These are phyloP conservation scores for Sebastes nivosus DNA, from an alignment of 2,797 vertebrate species.

Conservation along the genomic window DNA sequence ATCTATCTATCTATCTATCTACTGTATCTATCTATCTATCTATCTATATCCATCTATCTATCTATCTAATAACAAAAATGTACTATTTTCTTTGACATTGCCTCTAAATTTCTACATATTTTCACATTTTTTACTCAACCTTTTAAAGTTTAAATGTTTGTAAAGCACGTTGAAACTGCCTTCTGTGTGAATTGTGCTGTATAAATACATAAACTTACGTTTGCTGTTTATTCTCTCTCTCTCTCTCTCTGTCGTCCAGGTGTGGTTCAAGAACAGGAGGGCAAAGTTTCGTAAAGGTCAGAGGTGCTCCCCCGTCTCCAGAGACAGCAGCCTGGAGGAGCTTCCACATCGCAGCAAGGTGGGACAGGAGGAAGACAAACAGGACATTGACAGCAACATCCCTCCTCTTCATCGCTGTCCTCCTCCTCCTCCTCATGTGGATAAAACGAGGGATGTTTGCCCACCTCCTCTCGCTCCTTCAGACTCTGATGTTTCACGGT, in stretches of 20 bases:
- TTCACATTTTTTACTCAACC: neutral
- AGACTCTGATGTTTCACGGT: slow-evolving; percentile 49
- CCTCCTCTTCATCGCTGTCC: neutral
- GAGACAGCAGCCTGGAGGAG: slow-evolving; percentile 61
- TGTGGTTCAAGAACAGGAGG: slow-evolving; percentile 90
- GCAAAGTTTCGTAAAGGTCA: slow-evolving; percentile 88
- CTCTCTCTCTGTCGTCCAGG: slow-evolving; percentile 63
- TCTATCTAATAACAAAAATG: neutral
- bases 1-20: too few species aligned
- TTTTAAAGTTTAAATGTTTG: neutral
- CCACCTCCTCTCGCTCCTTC: slow-evolving; percentile 1
- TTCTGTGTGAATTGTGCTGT: neutral
- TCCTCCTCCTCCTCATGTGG: slow-evolving; percentile 19
- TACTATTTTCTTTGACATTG: too few species aligned
- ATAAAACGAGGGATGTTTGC: slow-evolving; percentile 42
- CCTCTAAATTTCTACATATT: neutral
- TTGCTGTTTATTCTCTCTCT: neutral
- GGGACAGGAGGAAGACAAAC: slow-evolving; percentile 59
- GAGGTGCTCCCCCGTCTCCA: slow-evolving; percentile 61
- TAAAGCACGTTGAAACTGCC: neutral
- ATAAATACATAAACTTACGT: neutral
- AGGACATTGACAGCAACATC: slow-evolving; percentile 29
- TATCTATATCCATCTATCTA: too few species aligned
- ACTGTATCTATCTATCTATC: too few species aligned
- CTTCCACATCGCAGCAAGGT: slow-evolving; percentile 13